These are phyloP conservation scores for Papilio gigon DNA, from an alignment of 2,888 invertebrate species.

Conservation along the genomic window DNA sequence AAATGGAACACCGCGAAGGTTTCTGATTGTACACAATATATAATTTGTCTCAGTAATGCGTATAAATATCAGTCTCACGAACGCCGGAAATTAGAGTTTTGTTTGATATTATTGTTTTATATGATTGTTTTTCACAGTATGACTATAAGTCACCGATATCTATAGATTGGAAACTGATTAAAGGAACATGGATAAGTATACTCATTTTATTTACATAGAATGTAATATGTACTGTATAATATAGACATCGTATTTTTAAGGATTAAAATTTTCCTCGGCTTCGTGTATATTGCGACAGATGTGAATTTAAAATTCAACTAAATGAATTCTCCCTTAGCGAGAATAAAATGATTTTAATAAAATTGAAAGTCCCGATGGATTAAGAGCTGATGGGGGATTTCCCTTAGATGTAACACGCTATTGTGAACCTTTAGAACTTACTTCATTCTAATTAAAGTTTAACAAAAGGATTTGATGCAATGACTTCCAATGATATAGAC, in stretches of 20 bases:
- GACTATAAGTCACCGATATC: background rate
- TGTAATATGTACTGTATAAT: background rate
- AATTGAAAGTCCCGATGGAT: constrained; percentile 9
- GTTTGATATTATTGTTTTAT: no score
- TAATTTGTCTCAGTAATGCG: background rate
- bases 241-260: background rate
- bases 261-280: background rate
- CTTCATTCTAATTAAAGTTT: constrained; percentile 28
- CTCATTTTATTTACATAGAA: background rate
- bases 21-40: no score
- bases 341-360: constrained; percentile 29
- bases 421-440: constrained; percentile 29
- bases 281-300: constrained; percentile 13
- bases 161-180: no score
- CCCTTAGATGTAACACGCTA: constrained; percentile 16
- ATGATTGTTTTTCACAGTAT: background rate
- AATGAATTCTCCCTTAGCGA: background rate
- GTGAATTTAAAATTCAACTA: constrained; percentile 23
- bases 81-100: background rate
- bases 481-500: constrained; percentile 12
- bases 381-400: constrained; percentile 25
- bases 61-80: background rate
- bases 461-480: constrained; percentile 19
- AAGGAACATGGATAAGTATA: no score
- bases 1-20: no score